Evolutionary conservation across 2,113 vertebrate species (phyloP).

Genomic region (Zosterops lateralis): DNA sequence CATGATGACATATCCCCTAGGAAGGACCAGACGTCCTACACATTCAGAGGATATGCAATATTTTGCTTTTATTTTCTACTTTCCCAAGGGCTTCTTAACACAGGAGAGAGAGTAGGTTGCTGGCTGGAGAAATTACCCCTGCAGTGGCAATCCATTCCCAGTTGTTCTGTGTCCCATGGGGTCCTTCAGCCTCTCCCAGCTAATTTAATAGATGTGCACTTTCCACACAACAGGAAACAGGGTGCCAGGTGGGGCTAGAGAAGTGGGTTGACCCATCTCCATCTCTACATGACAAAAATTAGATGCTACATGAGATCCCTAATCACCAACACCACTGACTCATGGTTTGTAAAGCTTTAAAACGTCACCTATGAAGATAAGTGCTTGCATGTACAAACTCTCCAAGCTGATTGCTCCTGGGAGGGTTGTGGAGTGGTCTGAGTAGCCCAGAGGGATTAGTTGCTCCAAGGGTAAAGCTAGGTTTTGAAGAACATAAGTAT

Average conservation of each 20-base stretch:
- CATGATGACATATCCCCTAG: accelerated
- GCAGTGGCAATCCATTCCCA: not conserved
- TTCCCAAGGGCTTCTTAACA: not conserved
- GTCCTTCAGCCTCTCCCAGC: not conserved
- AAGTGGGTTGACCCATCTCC: not conserved
- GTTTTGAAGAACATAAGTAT: not conserved
- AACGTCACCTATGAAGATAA: not conserved
- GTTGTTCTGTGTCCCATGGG: accelerated
- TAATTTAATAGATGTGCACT: not conserved
- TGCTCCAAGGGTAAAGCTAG: not conserved
- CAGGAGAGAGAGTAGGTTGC: not conserved
- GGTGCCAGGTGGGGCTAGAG: not conserved
- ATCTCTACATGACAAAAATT: not conserved
- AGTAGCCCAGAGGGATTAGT: not conserved
- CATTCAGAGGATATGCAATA: not conserved
- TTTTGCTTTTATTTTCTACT: not conserved
- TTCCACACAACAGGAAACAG: not conserved
- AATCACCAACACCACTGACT: not conserved
- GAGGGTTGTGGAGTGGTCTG: not conserved
- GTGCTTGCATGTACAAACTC: not conserved
- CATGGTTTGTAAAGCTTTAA: not conserved
- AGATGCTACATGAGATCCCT: accelerated
- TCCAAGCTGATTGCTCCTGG: not conserved
- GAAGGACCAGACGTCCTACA: not conserved
- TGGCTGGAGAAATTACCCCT: not conserved